phyloP scores from a whole-genome alignment of 2,888 invertebrate genomes.

The Platycheirus rosarum region DNA sequence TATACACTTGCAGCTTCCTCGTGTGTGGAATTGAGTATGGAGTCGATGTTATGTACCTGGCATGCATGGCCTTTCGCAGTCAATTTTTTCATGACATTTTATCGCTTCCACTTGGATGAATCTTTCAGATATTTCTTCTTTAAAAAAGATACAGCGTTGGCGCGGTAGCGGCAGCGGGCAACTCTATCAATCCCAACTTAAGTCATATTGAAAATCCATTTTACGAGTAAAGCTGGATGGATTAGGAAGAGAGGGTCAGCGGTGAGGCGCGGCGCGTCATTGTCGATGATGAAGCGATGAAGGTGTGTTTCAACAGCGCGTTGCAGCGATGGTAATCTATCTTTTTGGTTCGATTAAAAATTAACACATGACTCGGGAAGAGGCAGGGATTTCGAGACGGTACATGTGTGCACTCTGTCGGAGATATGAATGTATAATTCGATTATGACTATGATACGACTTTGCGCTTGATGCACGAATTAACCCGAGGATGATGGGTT shows the following conservation, averaged over 20 bases:
- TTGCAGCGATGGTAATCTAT: conserved; percentile 33
- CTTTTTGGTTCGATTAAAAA: conserved; percentile 61
- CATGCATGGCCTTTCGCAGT: conserved; percentile 50
- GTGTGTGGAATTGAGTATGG: conserved; percentile 4
- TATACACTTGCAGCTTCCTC: conserved; percentile 39
- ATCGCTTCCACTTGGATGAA: conserved; percentile 60
- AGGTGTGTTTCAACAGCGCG: conserved; percentile 46
- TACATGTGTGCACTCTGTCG: conserved; percentile 34
- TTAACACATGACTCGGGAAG: conserved; percentile 54
- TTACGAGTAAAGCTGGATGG: conserved; percentile 29
- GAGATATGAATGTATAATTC: conserved; percentile 65
- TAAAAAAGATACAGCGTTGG: neutral
- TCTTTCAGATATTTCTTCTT: conserved; percentile 34
- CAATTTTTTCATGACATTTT: conserved; percentile 63
- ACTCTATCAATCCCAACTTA: conserved; percentile 39
- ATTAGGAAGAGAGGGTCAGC: conserved; percentile 59
- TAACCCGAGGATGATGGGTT: conserved; percentile 20
- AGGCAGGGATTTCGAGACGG: neutral
- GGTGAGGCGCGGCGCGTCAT: neutral
- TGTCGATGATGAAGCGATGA: conserved; percentile 28
- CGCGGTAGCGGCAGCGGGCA: neutral
- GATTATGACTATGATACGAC: conserved; percentile 65
- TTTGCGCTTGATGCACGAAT: conserved; percentile 64
- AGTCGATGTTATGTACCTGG: conserved; percentile 1
- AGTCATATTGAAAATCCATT: conserved; percentile 38